Base-by-base conservation (phyloP, 2,888 invertebrate species). In the Zygaena filipendulae region DNA sequence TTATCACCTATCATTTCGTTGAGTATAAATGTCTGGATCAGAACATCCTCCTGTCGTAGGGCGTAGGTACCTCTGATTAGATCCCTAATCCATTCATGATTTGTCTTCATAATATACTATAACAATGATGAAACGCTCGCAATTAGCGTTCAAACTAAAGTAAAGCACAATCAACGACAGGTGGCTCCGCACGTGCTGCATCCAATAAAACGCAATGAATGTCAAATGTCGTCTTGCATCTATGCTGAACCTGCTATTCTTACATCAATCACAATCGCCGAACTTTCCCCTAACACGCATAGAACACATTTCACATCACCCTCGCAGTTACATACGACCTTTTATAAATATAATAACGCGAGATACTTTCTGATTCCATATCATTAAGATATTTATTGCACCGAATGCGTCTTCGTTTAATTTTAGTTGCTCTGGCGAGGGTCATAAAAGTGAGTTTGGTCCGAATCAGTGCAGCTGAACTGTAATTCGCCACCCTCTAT, bases 361-460 rank as follows among this genome's bases (percentile, higher is more conserved):
- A 75, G 75, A 77, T 75, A 72, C 74, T 71, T 71, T 77, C 63
- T 74, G 79, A 75, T 77, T 77, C 75, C 63, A 69, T 75, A 72
- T 75, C 77, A 77, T 70, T 70, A 69, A 71, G 70, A 75, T 74
- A 77, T 75, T 72, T 74, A 75, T 79, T 70, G 68, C 68, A 47
- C 45, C 16, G 16, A 51, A 47, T 45, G 49, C 47, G 33, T 38
- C 38, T 40, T 45, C 52, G 51, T 62, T 66, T 59, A 54, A 70
- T 62, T 68, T 62, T 69, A 54, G 52, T 45, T 39, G 45, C 45
- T 71, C 44, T 43, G 49, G 23, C 39, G 24, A 45, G 42, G 52
- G 50, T 49, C 51, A 51, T 58, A 74, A 49, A 57, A 52, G 42
- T 56, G 51, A 62, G 43, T 62, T 67, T 75, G 38, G 58, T 44